Base-by-base conservation (phyloP, 2,888 invertebrate species). In the Oeneis ivallda region DNA sequence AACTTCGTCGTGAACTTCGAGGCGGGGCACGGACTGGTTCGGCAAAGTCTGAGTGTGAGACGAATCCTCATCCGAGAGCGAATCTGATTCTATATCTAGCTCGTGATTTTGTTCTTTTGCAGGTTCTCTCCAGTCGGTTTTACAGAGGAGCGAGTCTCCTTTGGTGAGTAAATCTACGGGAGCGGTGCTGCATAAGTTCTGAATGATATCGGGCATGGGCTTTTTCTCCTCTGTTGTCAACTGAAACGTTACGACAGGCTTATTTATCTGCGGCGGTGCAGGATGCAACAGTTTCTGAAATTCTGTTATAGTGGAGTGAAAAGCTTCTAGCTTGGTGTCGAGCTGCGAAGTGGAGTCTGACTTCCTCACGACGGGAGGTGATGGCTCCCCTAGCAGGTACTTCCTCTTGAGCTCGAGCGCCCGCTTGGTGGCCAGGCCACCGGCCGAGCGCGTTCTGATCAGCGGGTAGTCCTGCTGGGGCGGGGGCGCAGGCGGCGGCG, bases 241-340 rank as follows among this genome's bases (percentile, higher is more conserved):
- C 61, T 83, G 84, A 72, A 86, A 85, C 4, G 84, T 80, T 32
- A 85, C 78, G 4, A 81, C 56, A 0, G 85, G 83, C 59, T 78
- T 81, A 43, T 74, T 80, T 0, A 79, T 72, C 2, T 79, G 75
- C 59, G 94, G 93, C 0, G 94, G 93, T 0, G 96, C 95, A 0
- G 96, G 96, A 82, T 96, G 95, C 49, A 97, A 83, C 72, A 97
- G 87, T 79, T 97, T 97, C 77, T 98, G 98, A 78, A 97, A 96
- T 79, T 97, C 97, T 0, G 96, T 96, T 68, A 98, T 98, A 74
- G 95, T 96, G 43, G 96, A 96, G 71, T 96, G 94, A 79, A 98
- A 95, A 68, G 95, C 96, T 86, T 96, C 95, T 66, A 98, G 94
- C 82, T 96, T 96, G 7, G 96, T 96, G 80, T 97, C 97, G 47